These are phyloP conservation scores for Aegithalos caudatus DNA, from an alignment of 2,113 vertebrate genomes.

Conservation along the genomic window DNA sequence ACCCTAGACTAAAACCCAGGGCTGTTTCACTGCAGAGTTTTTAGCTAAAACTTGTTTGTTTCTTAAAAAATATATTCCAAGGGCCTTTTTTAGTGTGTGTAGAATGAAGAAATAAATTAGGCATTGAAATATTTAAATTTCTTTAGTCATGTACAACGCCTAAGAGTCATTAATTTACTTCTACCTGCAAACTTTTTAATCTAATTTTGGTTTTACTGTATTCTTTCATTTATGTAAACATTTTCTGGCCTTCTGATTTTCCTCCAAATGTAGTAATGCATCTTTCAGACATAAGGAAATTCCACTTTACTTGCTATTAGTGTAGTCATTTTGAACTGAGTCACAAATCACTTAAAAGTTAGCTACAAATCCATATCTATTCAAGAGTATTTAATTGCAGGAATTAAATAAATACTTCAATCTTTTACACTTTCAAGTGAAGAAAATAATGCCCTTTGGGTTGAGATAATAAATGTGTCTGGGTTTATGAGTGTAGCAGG, in stretches of 20 bases:
- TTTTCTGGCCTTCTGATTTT: background rate
- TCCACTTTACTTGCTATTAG: background rate
- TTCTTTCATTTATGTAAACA: background rate
- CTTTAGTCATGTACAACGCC: background rate
- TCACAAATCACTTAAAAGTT: background rate
- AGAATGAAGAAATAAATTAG: background rate
- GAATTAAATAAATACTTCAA: background rate
- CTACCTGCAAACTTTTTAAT: background rate
- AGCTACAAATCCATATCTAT: background rate
- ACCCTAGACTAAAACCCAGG: background rate
- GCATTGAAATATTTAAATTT: background rate
- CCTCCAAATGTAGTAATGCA: background rate
- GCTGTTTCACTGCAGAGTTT: background rate
- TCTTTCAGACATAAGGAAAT: background rate
- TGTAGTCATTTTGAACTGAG: background rate
- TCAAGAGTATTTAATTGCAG: background rate
- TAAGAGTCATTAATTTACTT: background rate
- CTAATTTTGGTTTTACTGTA: background rate
- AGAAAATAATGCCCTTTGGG: background rate
- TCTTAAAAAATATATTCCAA: background rate
- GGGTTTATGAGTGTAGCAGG: background rate
- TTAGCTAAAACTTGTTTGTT: background rate
- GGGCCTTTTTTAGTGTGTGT: background rate
- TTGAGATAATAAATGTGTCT: background rate
- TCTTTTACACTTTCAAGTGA: background rate